A percentile compares a stretch with the other conserved stretches of the same genome.
Conservation (phyloP, 2,888 invertebrate species). For the Aethes cnicana region DNA sequence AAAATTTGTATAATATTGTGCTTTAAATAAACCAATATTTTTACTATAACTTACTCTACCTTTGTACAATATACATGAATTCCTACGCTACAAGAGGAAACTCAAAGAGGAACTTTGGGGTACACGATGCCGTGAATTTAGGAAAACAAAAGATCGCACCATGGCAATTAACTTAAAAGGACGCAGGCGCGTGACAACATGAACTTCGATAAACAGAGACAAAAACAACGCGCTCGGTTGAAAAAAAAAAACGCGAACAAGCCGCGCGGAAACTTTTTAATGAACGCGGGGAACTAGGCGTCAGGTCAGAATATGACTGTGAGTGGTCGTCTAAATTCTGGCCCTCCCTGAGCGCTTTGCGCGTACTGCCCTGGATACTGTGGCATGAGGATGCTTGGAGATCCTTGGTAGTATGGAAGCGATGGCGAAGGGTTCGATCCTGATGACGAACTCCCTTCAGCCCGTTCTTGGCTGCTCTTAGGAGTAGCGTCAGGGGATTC, state of each 20-base stretch:
- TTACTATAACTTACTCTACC: slow-evolving; percentile 34
- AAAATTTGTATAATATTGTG: slow-evolving; percentile 10
- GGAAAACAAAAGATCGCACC: slow-evolving; percentile 43
- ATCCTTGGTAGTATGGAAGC: slow-evolving; percentile 81
- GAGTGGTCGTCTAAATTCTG: slow-evolving; percentile 88
- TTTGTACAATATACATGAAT: slow-evolving; percentile 43
- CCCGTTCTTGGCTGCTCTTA: slow-evolving; percentile 73
- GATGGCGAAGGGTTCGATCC: slow-evolving; percentile 85
- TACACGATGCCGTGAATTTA: slow-evolving; percentile 38
- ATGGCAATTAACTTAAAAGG: neutral
- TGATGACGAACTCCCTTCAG: slow-evolving; percentile 83
- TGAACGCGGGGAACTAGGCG: slow-evolving; percentile 46
- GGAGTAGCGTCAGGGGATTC: slow-evolving; percentile 82
- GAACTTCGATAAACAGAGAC: slow-evolving; percentile 27
- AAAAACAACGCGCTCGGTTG: slow-evolving; percentile 41
- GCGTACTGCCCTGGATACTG: slow-evolving; percentile 85
- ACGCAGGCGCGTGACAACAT: neutral
- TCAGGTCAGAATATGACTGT: slow-evolving; percentile 93
- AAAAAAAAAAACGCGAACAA: slow-evolving; percentile 39
- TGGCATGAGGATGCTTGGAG: slow-evolving; percentile 84
- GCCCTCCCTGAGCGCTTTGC: slow-evolving; percentile 80
- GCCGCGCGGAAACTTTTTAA: slow-evolving; percentile 22
- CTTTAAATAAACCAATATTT: slow-evolving; percentile 28
- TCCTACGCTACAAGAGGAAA: slow-evolving; percentile 43
- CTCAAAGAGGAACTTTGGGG: slow-evolving; percentile 67